Evolutionary conservation across 1,140 invertebrate genomes (phyloP).

Genomic region (Pectinophora gossypiella): DNA sequence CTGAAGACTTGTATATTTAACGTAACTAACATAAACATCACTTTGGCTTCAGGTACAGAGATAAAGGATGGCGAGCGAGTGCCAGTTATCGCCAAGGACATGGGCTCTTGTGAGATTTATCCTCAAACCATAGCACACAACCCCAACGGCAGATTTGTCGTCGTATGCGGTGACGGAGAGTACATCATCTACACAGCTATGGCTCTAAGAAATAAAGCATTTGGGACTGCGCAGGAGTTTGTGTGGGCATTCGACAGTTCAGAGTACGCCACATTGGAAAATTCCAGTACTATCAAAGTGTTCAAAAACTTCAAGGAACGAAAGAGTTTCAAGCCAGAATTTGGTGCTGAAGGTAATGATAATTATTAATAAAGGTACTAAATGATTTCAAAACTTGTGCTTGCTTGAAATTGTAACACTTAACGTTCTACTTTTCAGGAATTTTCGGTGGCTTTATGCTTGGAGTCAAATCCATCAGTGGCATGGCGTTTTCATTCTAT

Average conservation of each 20-base stretch:
- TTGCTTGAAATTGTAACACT: no score
- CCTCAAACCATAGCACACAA: conserved; percentile 99
- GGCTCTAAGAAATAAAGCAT: conserved; percentile 98
- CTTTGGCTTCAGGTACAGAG: conserved; percentile 72
- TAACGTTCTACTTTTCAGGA: conserved; percentile 76
- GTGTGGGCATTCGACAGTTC: conserved; percentile 99
- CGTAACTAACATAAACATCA: neutral
- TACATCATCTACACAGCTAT: conserved; percentile 99
- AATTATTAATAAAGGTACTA: no score
- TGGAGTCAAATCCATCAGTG: conserved; percentile 94
- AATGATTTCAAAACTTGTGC: no score
- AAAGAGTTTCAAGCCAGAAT: conserved; percentile 96
- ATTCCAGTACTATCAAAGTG: conserved; percentile 91
- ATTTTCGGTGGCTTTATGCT: conserved; percentile 97
- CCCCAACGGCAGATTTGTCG: conserved; percentile 98
- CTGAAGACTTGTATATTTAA: no score
- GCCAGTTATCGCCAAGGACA: conserved; percentile 96
- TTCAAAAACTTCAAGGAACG: conserved; percentile 99
- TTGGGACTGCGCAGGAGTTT: conserved; percentile 98
- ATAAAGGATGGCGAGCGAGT: conserved; percentile 95
- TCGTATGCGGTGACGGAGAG: conserved; percentile 99
- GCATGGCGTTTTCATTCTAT: conserved; percentile 96
- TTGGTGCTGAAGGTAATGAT: conserved; percentile 93
- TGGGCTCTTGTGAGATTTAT: conserved; percentile 99
- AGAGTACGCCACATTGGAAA: conserved; percentile 95